Base-by-base conservation (phyloP, 30 jellyfish, hydroid and myxozoan species). In the Nemopilema nomurai region DNA sequence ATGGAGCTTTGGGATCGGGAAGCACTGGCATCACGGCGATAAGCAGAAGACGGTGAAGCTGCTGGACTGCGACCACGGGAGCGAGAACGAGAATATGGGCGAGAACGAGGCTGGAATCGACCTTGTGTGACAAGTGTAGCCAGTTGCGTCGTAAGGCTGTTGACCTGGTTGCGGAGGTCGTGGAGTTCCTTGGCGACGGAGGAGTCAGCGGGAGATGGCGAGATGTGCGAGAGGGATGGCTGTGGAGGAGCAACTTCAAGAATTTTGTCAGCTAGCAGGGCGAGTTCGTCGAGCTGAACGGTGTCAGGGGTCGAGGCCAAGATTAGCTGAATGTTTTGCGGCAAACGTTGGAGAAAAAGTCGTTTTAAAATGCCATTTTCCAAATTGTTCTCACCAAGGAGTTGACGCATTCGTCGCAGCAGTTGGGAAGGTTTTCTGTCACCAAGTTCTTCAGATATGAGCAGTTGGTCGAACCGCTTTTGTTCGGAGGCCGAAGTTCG, bases 291-390 rank as follows among this genome's bases (percentile, higher is more conserved):
- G 64, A 28, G 50, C 17, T 74, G 32, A 18, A 77, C 77, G 26
- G 26, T 62, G 49, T 51, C 87, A 51, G 65, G 64, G 50, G 87
- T 21, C 27, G 87, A 77, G 65, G 77, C 87, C 65, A 77, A 31
- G 69, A 77, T 62, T 28, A 77, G 77, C 49, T 77, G 87, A 7
- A 20, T 57, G 49, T 77, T 77, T 20, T 74, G 25, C 9, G 87
- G 77, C 77, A 77, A 53, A 4, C 87, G 87, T 31, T 77, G 87
- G 41, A 77, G 77, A 28, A 77, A 77, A 21, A 77, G 66, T 62
- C 63, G 87, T 24, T 30, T 50, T 25, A 77, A 28, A 29, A 53
- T 77, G 49, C 87, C 66, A 18, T 77, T 74, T 26, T 77, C 87
- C 31, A 77, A 53, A 28, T 21, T 22, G 33, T 62, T 53, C 1